phyloP scores from a whole-genome alignment of 2,113 vertebrate species.

The Oplegnathus fasciatus region DNA sequence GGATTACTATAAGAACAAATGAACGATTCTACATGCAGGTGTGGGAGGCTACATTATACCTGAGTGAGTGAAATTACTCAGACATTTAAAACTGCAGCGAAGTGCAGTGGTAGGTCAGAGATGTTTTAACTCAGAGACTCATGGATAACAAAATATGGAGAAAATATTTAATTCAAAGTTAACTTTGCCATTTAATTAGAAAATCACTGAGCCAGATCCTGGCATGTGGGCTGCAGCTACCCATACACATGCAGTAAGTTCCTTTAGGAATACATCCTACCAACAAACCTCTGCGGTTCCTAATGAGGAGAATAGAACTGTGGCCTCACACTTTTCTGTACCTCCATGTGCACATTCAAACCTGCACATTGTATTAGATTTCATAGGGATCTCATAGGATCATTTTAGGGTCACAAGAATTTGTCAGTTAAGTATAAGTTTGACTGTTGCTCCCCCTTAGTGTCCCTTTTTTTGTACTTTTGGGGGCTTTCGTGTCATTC shows the following conservation, averaged over 20 bases:
- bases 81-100: conserved; percentile 56
- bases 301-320: conserved; percentile 12
- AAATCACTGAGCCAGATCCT: background rate
- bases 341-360: background rate
- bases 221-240: background rate
- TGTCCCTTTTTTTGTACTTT: background rate
- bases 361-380: background rate
- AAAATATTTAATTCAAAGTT: conserved; percentile 42
- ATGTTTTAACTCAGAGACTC: conserved; percentile 31
- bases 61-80: conserved; percentile 34
- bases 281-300: background rate
- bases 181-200: conserved; percentile 42
- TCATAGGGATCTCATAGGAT: too few species aligned
- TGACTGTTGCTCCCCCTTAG: background rate
- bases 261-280: background rate
- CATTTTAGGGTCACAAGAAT: too few species aligned
- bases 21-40: background rate
- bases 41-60: conserved; percentile 39
- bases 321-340: conserved; percentile 23
- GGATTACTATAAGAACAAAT: conserved; percentile 5
- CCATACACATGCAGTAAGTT: background rate
- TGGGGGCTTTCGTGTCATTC: background rate
- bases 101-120: conserved; percentile 45
- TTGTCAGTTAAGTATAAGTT: background rate
- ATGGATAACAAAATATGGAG: conserved; percentile 1